phyloP scores from a whole-genome alignment of 2,888 invertebrate genomes.

The Hypercompe scribonia region DNA sequence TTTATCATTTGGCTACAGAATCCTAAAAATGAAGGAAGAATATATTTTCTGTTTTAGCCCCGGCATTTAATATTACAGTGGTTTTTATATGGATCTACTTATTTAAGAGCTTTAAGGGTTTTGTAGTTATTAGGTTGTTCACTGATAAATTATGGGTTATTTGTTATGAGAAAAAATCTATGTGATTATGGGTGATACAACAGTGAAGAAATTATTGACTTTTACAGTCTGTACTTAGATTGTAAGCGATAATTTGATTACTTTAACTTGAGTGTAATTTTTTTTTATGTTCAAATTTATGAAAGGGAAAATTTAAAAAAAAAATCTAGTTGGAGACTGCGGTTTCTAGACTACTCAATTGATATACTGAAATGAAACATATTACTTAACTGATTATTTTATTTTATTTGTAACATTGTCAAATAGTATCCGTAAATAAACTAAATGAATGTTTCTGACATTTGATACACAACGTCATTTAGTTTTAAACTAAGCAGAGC shows the following conservation, averaged over 20 bases:
- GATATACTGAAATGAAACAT: too few relatives aligned
- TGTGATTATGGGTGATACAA: slow-evolving; percentile 11
- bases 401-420: too few relatives aligned
- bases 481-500: too few relatives aligned
- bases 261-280: not conserved
- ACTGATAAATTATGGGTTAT: slow-evolving; percentile 16
- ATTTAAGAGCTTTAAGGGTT: slow-evolving; percentile 28
- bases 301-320: too few relatives aligned
- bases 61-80: slow-evolving; percentile 52
- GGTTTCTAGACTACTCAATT: too few relatives aligned
- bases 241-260: not conserved
- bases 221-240: not conserved
- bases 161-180: slow-evolving; percentile 1
- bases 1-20: too few relatives aligned
- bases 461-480: too few relatives aligned
- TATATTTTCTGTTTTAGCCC: slow-evolving; percentile 19
- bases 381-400: too few relatives aligned
- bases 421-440: too few relatives aligned
- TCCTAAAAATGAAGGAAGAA: slow-evolving; percentile 20
- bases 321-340: too few relatives aligned
- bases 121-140: slow-evolving; percentile 30
- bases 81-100: slow-evolving; percentile 30
- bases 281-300: not conserved
- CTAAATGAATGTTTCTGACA: too few relatives aligned
- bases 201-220: not conserved